Evolutionary conservation across 2,797 vertebrate species (phyloP), one percentile per base, ranked within the genome.

Genomic region (Moxostoma hubbsi): DNA sequence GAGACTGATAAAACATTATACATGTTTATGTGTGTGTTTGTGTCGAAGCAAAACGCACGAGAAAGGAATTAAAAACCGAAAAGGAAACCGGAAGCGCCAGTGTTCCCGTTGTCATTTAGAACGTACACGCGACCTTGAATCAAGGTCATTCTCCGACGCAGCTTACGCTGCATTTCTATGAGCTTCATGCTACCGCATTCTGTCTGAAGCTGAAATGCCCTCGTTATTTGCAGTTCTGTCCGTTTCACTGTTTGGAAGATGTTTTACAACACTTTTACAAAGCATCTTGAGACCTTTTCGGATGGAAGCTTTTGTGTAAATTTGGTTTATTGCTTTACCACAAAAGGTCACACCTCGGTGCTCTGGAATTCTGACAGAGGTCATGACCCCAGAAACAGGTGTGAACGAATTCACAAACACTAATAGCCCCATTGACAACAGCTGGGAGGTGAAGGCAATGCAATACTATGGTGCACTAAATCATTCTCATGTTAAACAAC

Each of bases 141-240:
- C 90, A 94, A 95, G 93, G 93, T 93, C 92, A 91, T 64, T 13
- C 73, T 50, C 54, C 57, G 90, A 87, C 90, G 89, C 86, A 89
- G 92, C 93, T 90, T 90, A 91, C 88, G 74, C 93, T 87, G 93
- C 93, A 90, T 89, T 92, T 92, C 88, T 90, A 86, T 82, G 89
- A 82, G 88, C 92, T 89, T 90, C 92, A 89, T 88, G 82, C 84
- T 89, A 92, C 82, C 91, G 92, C 91, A 92, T 87, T 89, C 84
- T 85, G 24, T 59, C 67, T 78, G 13, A 45, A 80, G 80, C 55
- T 71, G 54, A 12, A 7, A 57, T 15, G 50, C 46, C 51, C 59
- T 64, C 49, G 0, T 72, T 47, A 43, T 64, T 8, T 62, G n/a
- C 58, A 50, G 49, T 47, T 10, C 50, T 55, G 15, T 55, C 36